Evolutionary conservation across 2,888 invertebrate species (phyloP), one percentile per base, ranked within the genome.

Genomic region (Agonopterix alstromeriana): DNA sequence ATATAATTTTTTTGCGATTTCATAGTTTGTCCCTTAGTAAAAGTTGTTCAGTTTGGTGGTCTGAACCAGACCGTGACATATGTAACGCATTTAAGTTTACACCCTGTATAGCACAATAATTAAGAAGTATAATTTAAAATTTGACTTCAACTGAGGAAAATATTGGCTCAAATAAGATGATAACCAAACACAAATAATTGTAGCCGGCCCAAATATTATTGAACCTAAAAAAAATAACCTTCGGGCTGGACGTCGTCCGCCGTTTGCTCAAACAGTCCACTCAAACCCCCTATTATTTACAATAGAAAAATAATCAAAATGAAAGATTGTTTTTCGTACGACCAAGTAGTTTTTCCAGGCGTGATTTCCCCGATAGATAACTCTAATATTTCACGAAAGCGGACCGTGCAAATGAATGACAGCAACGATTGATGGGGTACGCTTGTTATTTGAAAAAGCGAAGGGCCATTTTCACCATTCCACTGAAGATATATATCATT

Each of bases 391-490:
- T 86, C 78, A 80, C 70, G 59, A 65, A 63, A 67, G 66, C 70
- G 77, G 71, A 67, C 80, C 71, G 75, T 73, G 80, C 71, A 83
- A 86, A 85, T 85, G 84, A 86, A 77, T 82, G 82, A 82, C 83
- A 70, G 70, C 55, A 43, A 78, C 62, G 84, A 88, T 88, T 82
- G 87, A 88, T 88, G 82, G 77, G 65, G 62, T 58, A 63, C 72
- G 73, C 73, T 82, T 84, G 87, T 86, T 86, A 86, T 88, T 86
- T 88, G 86, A 86, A 87, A 85, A 87, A 86, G 85, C 83, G 77
- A 68, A 79, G 73, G 78, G 74, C 80, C 80, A 84, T 85, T 87
- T 76, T 67, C 75, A 69, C 81, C 73, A 73, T 79, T 78, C 74
- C 65, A 61, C 67, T 60, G 63, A 62, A 81, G 79, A 73, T 81